These are phyloP conservation scores for Caenorhabditis sp. DNA, from an alignment of 2,888 invertebrate genomes.

Conservation along the genomic window DNA sequence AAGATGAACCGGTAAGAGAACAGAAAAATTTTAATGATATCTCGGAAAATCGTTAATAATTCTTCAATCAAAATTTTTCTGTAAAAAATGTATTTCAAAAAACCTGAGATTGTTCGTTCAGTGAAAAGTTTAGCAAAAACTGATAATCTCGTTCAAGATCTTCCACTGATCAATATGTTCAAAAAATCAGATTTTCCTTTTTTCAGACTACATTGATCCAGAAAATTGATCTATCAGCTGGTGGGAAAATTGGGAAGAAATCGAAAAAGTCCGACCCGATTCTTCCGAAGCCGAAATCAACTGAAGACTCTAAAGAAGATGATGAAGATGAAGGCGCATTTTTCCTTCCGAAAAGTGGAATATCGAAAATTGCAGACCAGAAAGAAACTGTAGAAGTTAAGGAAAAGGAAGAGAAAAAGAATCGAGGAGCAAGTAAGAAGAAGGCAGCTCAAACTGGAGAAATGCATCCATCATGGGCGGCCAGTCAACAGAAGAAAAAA, in stretches of 20 bases:
- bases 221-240: constrained; percentile 28
- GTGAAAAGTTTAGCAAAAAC: no score
- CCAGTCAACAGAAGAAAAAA: constrained; percentile 28
- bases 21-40: no score
- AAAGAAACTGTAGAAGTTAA: constrained; percentile 7
- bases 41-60: no score
- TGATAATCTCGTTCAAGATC: no score
- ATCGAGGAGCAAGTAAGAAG: constrained; percentile 26
- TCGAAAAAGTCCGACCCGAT: background rate
- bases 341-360: constrained; percentile 20
- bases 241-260: constrained; percentile 23
- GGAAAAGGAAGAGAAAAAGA: constrained; percentile 5
- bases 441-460: constrained; percentile 7
- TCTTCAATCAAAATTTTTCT: no score
- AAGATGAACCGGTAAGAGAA: constrained; percentile 4
- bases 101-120: no score
- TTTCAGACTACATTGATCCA: constrained; percentile 23
- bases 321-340: constrained; percentile 25
- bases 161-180: no score
- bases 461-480: constrained; percentile 41
- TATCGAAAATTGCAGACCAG: background rate
- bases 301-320: background rate
- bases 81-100: no score
- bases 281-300: background rate
- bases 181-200: no score